Evolutionary conservation across 2,797 vertebrate species (phyloP), one percentile per base, ranked within the genome.

Genomic region (Anolis apletophallus): DNA sequence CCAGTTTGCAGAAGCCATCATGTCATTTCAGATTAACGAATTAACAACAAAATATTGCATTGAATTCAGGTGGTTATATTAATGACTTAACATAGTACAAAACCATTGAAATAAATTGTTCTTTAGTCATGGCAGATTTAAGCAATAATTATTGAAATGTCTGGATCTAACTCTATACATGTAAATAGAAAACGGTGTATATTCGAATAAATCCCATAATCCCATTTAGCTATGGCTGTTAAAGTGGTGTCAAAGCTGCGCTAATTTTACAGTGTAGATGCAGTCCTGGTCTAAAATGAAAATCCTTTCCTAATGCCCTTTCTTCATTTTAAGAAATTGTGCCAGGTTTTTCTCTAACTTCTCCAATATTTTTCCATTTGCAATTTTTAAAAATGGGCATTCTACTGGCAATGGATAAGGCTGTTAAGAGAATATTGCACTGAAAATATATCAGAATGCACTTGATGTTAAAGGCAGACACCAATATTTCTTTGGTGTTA

Each of bases 401-500:
- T 29, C 1, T 78, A 17, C 40, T 77, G 64, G 73, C 73, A 64
- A 71, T 77, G 40, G 29, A 83, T 50, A 36, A 78, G 46, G 3
- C 26, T 6, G 11, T 67, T 57, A 57, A 59, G 36, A 61, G 19
- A 74, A 17, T 81, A 34, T 23, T 68, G 5, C 13, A 16, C 10
- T 40, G 0, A 59, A 40, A 6, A 16, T 59, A 40, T 40, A 57
- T 40, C 67, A n/a, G 40, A 87, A 32, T 3, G 12, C 54, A 74
- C 32, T 74, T 34, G 71, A 21, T 61, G 29, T 54, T 67, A 55
- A 21, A 46, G 13, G 23, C 59, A 73, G 19, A 7, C 80, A 83
- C 64, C 78, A 34, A 79, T 77, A 52, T 61, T 82, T 61, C 21
- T 78, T 78, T 78, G 29, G 17, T 82, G 69, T 68, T 26, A 68